Evolutionary conservation across 1,140 invertebrate species (phyloP).

Genomic region (Trichoplusia ni): DNA sequence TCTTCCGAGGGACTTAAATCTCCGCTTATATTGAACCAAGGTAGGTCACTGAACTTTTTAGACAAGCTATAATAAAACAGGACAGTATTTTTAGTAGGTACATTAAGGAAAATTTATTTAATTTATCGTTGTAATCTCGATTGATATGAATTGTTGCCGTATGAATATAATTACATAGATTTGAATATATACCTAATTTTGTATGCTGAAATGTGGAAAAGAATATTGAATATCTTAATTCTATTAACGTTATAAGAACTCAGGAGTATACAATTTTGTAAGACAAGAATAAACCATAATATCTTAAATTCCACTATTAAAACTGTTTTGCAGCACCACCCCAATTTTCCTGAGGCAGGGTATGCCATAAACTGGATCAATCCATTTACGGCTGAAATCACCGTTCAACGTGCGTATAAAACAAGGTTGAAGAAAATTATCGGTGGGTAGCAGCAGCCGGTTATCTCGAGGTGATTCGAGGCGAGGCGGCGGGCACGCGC

Average conservation of each 20-base stretch:
- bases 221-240: no score
- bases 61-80: background rate
- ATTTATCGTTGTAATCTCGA: no score
- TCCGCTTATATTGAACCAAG: slow-evolving; percentile 35
- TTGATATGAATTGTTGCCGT: no score
- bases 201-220: no score
- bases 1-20: slow-evolving; percentile 42
- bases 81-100: background rate
- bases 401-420: slow-evolving; percentile 50
- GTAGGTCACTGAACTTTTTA: background rate
- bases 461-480: slow-evolving; percentile 51
- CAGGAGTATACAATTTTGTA: no score
- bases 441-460: slow-evolving; percentile 44
- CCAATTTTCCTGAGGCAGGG: slow-evolving; percentile 15
- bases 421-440: slow-evolving; percentile 59
- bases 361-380: slow-evolving; percentile 42
- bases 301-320: slow-evolving; percentile 10
- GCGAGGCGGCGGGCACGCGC: slow-evolving; percentile 54
- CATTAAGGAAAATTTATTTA: no score
- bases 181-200: no score
- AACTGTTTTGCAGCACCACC: slow-evolving; percentile 7
- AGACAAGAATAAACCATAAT: background rate
- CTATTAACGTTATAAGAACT: no score
- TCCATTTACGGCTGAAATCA: slow-evolving; percentile 46
- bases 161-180: no score